Evolutionary conservation across 2,797 vertebrate species (phyloP).

Genomic region (Alauda arvensis): DNA sequence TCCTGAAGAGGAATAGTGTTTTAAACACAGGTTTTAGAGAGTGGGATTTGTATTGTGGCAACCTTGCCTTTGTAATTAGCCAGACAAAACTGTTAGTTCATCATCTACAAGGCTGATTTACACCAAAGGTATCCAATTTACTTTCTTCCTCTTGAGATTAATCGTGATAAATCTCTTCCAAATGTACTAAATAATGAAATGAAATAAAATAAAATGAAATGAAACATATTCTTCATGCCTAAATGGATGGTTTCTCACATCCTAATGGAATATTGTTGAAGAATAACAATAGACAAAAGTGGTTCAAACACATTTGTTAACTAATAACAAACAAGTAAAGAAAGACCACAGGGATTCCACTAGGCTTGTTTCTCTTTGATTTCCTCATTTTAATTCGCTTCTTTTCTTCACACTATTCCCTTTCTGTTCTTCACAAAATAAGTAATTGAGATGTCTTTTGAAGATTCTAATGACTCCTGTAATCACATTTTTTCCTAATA

Average conservation of each 20-base stretch:
- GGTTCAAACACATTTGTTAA: neutral
- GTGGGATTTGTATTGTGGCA: neutral
- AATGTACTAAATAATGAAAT: slow-evolving; percentile 28
- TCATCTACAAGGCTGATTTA: neutral
- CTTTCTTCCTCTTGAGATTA: slow-evolving; percentile 38
- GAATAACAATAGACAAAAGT: neutral
- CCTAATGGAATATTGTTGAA: slow-evolving; percentile 7
- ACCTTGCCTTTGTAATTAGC: neutral
- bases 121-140: slow-evolving; percentile 13
- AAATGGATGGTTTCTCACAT: slow-evolving; percentile 16
- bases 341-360: neutral
- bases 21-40: neutral
- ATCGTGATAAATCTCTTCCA: slow-evolving; percentile 6
- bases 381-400: slow-evolving; percentile 4
- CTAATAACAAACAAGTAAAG: slow-evolving; percentile 7
- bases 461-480: neutral
- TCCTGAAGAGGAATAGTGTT: neutral
- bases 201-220: neutral
- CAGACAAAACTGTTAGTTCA: neutral
- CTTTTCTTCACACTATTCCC: neutral
- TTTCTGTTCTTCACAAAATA: neutral
- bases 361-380: neutral
- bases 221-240: slow-evolving; percentile 19
- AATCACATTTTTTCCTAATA: neutral
- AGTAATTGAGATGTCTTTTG: neutral